phyloP scores from a whole-genome alignment of 2,797 vertebrate genomes.

The Gymnoscopelus braueri region DNA sequence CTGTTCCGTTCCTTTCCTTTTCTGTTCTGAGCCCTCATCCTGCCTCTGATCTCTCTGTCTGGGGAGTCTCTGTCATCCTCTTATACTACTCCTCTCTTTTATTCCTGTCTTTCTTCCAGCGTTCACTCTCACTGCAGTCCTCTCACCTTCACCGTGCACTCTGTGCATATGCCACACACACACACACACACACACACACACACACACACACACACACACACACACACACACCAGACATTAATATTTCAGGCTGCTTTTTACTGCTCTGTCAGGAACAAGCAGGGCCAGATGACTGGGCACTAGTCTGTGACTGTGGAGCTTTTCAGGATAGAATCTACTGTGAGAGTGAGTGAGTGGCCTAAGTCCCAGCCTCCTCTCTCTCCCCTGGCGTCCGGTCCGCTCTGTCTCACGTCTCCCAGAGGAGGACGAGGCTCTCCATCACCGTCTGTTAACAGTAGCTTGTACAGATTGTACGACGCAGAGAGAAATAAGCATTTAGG shows the following conservation, averaged over 20 bases:
- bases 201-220: not conserved
- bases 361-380: not conserved
- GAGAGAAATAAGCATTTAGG: not conserved
- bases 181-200: not conserved
- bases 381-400: conserved; percentile 13
- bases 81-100: not conserved
- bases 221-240: conserved; percentile 35
- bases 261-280: conserved; percentile 10
- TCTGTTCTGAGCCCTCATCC: not conserved
- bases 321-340: conserved; percentile 7
- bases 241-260: conserved; percentile 50
- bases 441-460: not conserved
- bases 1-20: not conserved
- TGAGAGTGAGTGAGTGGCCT: too few relatives aligned
- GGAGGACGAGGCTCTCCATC: not conserved
- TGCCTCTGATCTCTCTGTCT: conserved; percentile 1
- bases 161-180: not conserved
- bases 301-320: conserved; percentile 1
- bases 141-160: conserved; percentile 8
- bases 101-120: conserved; percentile 6
- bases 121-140: not conserved
- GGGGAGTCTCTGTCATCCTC: conserved; percentile 8
- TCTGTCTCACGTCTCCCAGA: not conserved
- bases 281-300: conserved; percentile 32
- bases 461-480: not conserved